Conservation (phyloP, 2,113 vertebrate genomes). For the Pomatostomus ruficeps region DNA sequence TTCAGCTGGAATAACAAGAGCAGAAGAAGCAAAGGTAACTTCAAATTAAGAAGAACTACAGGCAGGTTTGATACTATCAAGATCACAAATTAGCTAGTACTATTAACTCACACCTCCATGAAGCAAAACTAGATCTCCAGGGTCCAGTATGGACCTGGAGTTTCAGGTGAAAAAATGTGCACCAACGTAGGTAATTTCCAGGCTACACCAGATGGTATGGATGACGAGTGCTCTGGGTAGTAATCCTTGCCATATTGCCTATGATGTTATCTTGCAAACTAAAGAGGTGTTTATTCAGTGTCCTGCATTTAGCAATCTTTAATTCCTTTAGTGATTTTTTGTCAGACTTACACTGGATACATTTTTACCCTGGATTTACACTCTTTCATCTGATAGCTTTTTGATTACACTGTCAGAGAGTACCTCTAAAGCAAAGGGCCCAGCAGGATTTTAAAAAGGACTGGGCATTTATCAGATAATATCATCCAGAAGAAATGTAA, state of each 20-base stretch:
- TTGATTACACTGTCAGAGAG: neutral
- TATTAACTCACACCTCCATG: neutral
- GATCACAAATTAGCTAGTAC: neutral
- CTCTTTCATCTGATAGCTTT: neutral
- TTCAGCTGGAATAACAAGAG: neutral
- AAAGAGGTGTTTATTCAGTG: neutral
- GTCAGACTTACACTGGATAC: neutral
- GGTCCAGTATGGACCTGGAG: neutral
- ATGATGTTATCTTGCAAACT: neutral
- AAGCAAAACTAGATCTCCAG: neutral
- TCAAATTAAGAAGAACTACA: neutral
- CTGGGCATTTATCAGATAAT: neutral
- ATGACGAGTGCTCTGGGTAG: neutral
- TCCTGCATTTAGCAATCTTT: neutral
- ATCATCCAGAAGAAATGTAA: neutral
- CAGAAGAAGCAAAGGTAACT: neutral
- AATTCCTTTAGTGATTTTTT: neutral
- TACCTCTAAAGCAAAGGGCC: neutral
- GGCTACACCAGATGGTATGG: fast-evolving
- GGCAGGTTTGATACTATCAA: neutral
- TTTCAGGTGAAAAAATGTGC: neutral
- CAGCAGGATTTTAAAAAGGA: neutral
- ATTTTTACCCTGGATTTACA: neutral
- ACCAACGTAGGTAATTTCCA: neutral
- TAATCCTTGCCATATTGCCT: neutral